A percentile compares a stretch with the other conserved stretches of the same genome.
Evolutionary conservation across 2,113 vertebrate species (phyloP).

Genomic region (Crypturellus undulatus): DNA sequence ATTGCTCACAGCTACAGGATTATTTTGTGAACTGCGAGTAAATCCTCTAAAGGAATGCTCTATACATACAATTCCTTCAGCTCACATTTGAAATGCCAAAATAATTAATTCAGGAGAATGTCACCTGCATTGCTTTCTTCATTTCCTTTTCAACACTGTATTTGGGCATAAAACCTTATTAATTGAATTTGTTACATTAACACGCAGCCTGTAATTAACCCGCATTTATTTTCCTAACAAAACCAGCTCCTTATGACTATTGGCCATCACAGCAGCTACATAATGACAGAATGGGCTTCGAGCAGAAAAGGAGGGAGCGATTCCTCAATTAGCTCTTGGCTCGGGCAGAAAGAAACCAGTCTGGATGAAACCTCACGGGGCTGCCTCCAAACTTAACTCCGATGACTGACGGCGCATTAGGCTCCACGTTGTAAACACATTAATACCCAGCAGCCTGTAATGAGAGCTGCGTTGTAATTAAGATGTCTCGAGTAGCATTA

Average conservation of each 20-base stretch:
- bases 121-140: background rate
- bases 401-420: background rate
- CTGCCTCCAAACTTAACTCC: background rate
- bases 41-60: background rate
- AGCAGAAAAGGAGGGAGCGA: background rate
- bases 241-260: fast-evolving
- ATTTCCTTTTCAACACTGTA: background rate
- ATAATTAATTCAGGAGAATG: background rate
- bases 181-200: fast-evolving
- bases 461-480: background rate
- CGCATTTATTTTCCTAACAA: background rate
- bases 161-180: background rate
- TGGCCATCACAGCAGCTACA: fast-evolving
- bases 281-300: background rate
- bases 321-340: background rate
- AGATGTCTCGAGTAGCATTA: background rate
- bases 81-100: background rate
- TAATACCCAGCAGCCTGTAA: background rate
- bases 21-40: background rate
- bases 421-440: background rate
- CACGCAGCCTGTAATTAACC: fast-evolving
- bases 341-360: background rate
- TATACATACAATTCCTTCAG: background rate
- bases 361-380: background rate
- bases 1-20: background rate